phyloP scores from a whole-genome alignment of 2,888 invertebrate species.

The Anoncus sp. region DNA sequence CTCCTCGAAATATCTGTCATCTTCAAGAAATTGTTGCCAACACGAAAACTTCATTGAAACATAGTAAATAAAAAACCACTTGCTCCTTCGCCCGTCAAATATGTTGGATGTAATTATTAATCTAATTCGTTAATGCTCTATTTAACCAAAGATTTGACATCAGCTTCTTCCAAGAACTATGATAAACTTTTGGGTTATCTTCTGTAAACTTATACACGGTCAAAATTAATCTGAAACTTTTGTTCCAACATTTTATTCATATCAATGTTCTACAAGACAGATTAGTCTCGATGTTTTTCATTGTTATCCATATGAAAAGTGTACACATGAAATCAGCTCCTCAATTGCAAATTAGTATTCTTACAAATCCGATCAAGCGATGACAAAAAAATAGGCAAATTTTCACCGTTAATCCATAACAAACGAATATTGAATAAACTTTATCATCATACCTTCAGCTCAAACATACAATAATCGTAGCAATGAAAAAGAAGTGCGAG shows the following conservation, averaged over 20 bases:
- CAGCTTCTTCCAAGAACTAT: background rate
- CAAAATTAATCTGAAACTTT: background rate
- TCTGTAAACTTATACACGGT: background rate
- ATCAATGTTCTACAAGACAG: too few relatives aligned
- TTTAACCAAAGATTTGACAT: background rate
- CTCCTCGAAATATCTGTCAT: conserved; percentile 10
- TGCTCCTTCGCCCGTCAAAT: background rate
- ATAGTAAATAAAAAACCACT: conserved; percentile 7
- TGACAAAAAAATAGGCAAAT: too few relatives aligned
- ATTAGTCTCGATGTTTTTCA: too few relatives aligned
- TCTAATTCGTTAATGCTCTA: background rate
- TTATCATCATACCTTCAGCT: too few relatives aligned
- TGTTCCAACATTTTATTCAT: too few relatives aligned
- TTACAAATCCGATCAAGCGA: background rate
- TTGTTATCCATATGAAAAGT: too few relatives aligned
- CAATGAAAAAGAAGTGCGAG: background rate
- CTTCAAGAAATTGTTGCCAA: conserved; percentile 17
- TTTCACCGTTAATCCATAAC: too few relatives aligned
- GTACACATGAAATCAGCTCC: too few relatives aligned
- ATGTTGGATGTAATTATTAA: conserved; percentile 9
- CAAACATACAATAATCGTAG: too few relatives aligned
- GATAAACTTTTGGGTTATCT: background rate
- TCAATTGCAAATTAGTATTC: too few relatives aligned
- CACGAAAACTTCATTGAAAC: conserved; percentile 23
- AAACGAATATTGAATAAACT: too few relatives aligned